phyloP scores from a whole-genome alignment of 2,797 vertebrate genomes.

The Spatula clypeata region DNA sequence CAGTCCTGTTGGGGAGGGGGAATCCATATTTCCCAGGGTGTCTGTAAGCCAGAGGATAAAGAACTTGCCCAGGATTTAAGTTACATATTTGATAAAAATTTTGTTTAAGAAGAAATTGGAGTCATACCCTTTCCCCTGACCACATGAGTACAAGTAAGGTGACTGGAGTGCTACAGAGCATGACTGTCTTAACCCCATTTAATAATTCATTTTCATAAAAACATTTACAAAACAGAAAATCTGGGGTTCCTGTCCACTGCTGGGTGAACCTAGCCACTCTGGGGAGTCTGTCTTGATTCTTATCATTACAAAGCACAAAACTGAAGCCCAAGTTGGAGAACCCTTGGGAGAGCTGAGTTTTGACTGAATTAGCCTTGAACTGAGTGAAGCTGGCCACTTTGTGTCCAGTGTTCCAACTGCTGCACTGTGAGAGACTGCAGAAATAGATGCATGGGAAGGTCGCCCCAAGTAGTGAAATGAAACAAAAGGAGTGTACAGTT shows the following conservation, averaged over 20 bases:
- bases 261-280: background rate
- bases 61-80: background rate
- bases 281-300: background rate
- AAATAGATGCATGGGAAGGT: background rate
- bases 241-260: background rate
- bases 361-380: accelerated
- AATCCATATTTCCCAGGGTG: background rate
- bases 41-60: background rate
- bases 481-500: background rate
- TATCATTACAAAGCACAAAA: background rate
- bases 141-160: background rate
- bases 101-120: background rate
- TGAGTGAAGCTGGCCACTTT: background rate
- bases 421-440: accelerated
- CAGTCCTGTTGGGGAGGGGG: background rate
- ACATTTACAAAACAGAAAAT: background rate
- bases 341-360: background rate
- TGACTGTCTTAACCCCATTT: background rate
- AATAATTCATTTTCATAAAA: background rate
- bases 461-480: accelerated
- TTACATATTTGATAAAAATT: background rate
- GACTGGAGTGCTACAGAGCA: background rate
- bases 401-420: background rate
- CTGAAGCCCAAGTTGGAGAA: background rate
- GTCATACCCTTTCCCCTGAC: background rate